Evolutionary conservation across 2,797 vertebrate species (phyloP), one percentile per base, ranked within the genome.

Genomic region (Carapus acus): DNA sequence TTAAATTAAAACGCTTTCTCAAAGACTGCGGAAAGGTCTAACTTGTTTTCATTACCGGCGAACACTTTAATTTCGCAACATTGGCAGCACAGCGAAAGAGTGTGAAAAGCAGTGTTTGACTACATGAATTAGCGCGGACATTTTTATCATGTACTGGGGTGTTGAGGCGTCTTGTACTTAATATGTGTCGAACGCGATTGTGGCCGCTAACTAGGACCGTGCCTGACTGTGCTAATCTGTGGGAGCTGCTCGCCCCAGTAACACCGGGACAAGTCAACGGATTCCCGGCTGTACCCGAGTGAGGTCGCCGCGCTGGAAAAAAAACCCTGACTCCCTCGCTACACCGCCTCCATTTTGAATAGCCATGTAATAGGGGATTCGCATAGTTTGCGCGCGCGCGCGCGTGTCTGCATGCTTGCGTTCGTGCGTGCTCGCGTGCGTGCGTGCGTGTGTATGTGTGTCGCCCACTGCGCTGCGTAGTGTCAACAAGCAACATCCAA

Each of bases 331-430:
- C 91, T 88, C 90, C 89, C 90, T 90, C 88, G 86, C 90, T 89
- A 81, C 89, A 88, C 88, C 90, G 93, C 94, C 96, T 96, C 96
- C 96, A 99, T 99, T 96, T 99, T 99, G 96, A 93, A 92, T 82
- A 88, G 89, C 82, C 87, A 86, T 86, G 91, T 92, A 93, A 88
- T 86, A 83, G 88, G 89, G 85, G 84, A 79, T 78, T 83, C 81
- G 86, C 86, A 86, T 87, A 91, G 89, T 93, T 87, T 79, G 76
- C 71, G 69, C 68, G 80, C 80, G 75, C 84, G 69, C 68, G 80
- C 80, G 75, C 84, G 24, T 27, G 4, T 5, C 5, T 27, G 69
- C 68, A 79, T 81, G 75, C 84, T 66, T 69, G 80, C 80, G 75
- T 85, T n/a, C n/a, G n/a, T n/a, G n/a, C n/a, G n/a, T n/a, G n/a